Evolutionary conservation across 2,113 vertebrate genomes (phyloP).

Genomic region (Parus major): DNA sequence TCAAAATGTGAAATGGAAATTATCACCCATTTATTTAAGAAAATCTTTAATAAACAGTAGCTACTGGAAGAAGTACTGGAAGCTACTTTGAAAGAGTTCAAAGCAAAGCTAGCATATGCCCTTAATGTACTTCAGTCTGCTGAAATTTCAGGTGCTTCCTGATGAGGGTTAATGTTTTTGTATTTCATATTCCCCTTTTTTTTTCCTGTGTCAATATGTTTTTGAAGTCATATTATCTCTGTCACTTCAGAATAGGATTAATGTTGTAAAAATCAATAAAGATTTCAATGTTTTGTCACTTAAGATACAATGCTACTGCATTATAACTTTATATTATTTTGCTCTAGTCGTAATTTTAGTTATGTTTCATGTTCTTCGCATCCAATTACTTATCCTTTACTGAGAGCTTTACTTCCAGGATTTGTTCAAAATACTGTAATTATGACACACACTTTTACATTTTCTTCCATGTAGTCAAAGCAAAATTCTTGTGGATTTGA

Average conservation of each 20-base stretch:
- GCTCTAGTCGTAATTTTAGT: background rate
- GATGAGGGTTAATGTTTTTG: background rate
- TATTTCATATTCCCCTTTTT: background rate
- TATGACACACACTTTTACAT: background rate
- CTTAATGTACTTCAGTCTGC: background rate
- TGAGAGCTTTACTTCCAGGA: background rate
- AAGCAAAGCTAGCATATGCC: background rate
- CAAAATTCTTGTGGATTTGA: background rate
- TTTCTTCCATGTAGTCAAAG: background rate
- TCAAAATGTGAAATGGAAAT: background rate
- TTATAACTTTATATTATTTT: background rate
- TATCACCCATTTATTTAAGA: background rate
- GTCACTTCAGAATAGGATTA: background rate
- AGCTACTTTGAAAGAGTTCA: background rate
- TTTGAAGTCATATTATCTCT: background rate
- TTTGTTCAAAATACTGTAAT: background rate
- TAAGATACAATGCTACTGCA: background rate
- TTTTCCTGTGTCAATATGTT: accelerated
- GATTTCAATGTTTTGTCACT: background rate
- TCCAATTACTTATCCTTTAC: background rate
- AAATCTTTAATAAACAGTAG: background rate
- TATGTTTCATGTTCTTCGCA: background rate
- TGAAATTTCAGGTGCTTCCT: background rate
- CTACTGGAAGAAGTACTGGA: background rate
- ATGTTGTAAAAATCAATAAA: background rate